A percentile compares a stretch with the other conserved stretches of the same genome.
phyloP scores from a whole-genome alignment of 2,888 invertebrate species.

The Axea sp. region DNA sequence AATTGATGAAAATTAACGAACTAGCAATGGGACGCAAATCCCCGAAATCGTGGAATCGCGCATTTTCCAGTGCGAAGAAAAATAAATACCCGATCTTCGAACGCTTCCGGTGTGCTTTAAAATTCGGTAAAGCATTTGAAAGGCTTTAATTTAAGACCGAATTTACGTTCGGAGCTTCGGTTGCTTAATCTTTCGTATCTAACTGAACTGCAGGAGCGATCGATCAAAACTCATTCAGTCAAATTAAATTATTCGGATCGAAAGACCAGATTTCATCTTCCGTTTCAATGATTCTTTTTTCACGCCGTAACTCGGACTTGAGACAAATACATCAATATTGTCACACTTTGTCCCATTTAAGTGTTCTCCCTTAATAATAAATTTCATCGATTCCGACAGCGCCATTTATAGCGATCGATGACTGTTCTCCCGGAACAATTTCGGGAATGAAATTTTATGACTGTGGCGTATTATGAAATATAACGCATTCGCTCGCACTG shows the following conservation, averaged over 20 bases:
- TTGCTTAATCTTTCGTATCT: no score
- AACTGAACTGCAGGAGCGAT: no score
- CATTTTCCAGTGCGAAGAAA: no score
- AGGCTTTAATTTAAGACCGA: no score
- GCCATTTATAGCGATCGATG: constrained; percentile 40
- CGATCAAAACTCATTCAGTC: no score
- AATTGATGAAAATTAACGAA: no score
- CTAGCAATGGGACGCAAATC: no score
- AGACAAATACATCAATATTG: constrained; percentile 28
- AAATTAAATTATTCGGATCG: constrained; percentile 1
- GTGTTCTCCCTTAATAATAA: constrained; percentile 13
- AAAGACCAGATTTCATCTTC: neutral
- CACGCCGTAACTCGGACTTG: neutral
- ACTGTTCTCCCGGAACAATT: constrained; percentile 32
- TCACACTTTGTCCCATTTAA: constrained; percentile 1
- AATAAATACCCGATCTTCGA: no score
- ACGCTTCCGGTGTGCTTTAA: no score
- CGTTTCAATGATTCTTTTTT: constrained; percentile 11
- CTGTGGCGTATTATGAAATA: constrained; percentile 46
- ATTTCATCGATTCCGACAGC: constrained; percentile 29
- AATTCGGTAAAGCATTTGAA: no score
- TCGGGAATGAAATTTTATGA: constrained; percentile 49
- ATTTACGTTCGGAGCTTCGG: no score
- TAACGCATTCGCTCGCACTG: constrained; percentile 34
- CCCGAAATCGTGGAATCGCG: no score